phyloP scores from a whole-genome alignment of 2,797 vertebrate genomes.

The Numenius phaeopus region DNA sequence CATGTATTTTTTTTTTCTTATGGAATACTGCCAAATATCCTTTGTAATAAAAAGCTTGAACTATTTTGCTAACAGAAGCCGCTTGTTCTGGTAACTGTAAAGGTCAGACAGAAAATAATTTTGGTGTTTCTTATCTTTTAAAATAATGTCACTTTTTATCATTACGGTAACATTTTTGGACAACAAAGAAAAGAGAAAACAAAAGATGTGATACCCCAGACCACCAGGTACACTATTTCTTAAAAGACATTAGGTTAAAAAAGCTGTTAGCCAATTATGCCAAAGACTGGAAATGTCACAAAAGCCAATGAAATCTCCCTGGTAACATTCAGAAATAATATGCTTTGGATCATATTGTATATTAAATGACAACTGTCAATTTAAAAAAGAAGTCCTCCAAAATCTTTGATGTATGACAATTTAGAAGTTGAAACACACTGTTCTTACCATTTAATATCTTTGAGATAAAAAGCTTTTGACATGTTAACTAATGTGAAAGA shows the following conservation, averaged over 20 bases:
- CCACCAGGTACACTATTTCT: slow-evolving; percentile 55
- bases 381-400: slow-evolving; percentile 77
- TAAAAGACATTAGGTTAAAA: slow-evolving; percentile 73
- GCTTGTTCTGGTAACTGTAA: slow-evolving; percentile 77
- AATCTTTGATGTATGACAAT: slow-evolving; percentile 80
- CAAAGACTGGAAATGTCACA: slow-evolving; percentile 81
- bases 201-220: slow-evolving; percentile 70
- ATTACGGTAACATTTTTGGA: slow-evolving; percentile 76
- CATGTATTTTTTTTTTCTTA: slow-evolving; percentile 41
- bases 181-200: slow-evolving; percentile 72
- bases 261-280: slow-evolving; percentile 81
- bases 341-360: slow-evolving; percentile 80
- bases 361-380: slow-evolving; percentile 84
- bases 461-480: slow-evolving; percentile 71
- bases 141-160: slow-evolving; percentile 82
- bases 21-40: slow-evolving; percentile 65
- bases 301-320: slow-evolving; percentile 80
- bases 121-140: slow-evolving; percentile 81
- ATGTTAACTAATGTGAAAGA: slow-evolving; percentile 60
- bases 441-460: slow-evolving; percentile 76
- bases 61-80: slow-evolving; percentile 75
- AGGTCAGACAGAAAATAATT: slow-evolving; percentile 83
- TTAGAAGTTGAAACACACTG: slow-evolving; percentile 82
- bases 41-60: slow-evolving; percentile 78
- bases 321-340: slow-evolving; percentile 83